Percentiles rank a stretch among this genome's conserved stretches.
phyloP scores from a whole-genome alignment of 2,797 vertebrate species.

The Pachyuromys duprasi region DNA sequence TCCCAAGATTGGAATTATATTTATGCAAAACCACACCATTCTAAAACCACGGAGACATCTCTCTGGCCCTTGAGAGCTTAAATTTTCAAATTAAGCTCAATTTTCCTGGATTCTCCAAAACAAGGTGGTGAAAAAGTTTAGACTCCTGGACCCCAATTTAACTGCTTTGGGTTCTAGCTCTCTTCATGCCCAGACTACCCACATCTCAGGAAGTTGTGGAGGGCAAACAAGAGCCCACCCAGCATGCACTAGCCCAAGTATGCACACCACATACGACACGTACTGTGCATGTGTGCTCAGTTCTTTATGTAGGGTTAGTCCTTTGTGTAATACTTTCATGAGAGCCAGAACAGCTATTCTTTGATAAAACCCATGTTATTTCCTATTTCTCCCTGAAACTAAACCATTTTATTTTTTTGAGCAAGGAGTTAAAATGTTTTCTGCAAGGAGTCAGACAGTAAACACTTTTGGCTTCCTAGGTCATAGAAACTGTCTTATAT shows the following conservation, averaged over 20 bases:
- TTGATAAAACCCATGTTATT: background rate
- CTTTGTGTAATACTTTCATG: background rate
- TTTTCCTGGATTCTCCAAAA: constrained; percentile 35
- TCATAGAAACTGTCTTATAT: background rate
- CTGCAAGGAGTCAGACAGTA: background rate
- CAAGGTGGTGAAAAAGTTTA: background rate
- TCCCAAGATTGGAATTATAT: background rate
- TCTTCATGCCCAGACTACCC: background rate
- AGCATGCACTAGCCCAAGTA: background rate
- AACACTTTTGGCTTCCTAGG: background rate
- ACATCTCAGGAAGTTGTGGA: background rate
- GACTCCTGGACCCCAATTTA: background rate
- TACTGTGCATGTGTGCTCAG: too few relatives aligned
- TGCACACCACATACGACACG: background rate
- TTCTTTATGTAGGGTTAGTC: background rate
- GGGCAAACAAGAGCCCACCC: background rate
- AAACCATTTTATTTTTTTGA: constrained; percentile 18
- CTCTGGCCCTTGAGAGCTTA: background rate
- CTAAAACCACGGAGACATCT: background rate
- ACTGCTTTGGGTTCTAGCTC: background rate
- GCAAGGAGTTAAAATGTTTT: background rate
- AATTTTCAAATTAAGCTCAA: constrained; percentile 53
- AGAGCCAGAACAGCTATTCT: constrained; percentile 13
- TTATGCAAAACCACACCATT: background rate
- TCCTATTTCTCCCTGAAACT: constrained; percentile 15